Percentiles rank a stretch among this genome's conserved stretches.
phyloP scores from a whole-genome alignment of 2,888 invertebrate genomes.

The Apocheima hispidaria region DNA sequence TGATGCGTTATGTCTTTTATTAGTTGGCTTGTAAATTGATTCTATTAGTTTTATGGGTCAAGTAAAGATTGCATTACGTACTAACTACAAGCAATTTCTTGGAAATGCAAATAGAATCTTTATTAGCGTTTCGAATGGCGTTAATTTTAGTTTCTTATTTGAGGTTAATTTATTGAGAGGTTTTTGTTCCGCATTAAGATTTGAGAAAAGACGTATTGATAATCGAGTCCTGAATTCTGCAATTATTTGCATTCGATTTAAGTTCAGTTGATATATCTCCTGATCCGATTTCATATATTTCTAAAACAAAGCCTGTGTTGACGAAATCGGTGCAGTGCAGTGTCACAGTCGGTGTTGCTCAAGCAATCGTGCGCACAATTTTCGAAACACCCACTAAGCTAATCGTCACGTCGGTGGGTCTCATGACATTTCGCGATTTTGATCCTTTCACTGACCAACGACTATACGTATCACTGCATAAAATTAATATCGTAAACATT shows the following conservation, averaged over 20 bases:
- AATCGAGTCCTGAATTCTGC: conserved; percentile 5
- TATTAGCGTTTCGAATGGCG: background rate
- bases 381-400: conserved; percentile 70
- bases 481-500: background rate
- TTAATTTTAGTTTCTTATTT: background rate
- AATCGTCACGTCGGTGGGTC: conserved; percentile 67
- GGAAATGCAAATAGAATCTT: background rate
- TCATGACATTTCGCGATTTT: conserved; percentile 72
- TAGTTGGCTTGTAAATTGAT: background rate
- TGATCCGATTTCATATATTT: conserved; percentile 35
- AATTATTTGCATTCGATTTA: conserved; percentile 22
- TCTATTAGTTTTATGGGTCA: background rate
- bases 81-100: too few species aligned
- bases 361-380: conserved; percentile 69
- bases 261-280: conserved; percentile 18
- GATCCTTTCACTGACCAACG: conserved; percentile 72
- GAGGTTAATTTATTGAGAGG: conserved; percentile 6
- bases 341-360: conserved; percentile 64
- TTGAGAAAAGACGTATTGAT: conserved; percentile 7
- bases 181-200: conserved; percentile 1
- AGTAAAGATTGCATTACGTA: conserved; percentile 1
- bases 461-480: conserved; percentile 26
- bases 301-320: conserved; percentile 51
- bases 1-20: conserved; percentile 23
- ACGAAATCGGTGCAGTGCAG: conserved; percentile 55